phyloP scores from a whole-genome alignment of 2,113 vertebrate species.

The Eubucco bourcierii region DNA sequence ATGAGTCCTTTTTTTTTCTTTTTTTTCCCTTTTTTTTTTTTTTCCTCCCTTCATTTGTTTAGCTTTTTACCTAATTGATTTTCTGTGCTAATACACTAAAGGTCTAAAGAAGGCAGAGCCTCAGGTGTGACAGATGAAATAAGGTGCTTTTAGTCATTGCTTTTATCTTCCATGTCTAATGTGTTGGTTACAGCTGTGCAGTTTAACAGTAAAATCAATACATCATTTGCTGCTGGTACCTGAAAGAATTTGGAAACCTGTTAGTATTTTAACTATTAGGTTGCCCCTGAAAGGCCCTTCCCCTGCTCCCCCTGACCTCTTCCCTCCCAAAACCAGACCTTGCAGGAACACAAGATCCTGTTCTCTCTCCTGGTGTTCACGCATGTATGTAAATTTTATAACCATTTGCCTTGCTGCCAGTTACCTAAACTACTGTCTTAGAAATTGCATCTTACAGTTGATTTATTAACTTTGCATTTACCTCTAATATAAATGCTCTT shows the following conservation, averaged over 20 bases:
- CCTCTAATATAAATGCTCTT: neutral
- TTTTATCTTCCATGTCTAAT: constrained; percentile 83
- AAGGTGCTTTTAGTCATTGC: constrained; percentile 79
- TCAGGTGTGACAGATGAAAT: constrained; percentile 84
- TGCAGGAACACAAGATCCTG: neutral
- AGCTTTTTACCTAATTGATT: constrained; percentile 84
- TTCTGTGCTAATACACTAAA: constrained; percentile 81
- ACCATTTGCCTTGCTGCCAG: neutral
- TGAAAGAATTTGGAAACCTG: constrained; percentile 73
- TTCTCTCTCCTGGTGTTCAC: neutral
- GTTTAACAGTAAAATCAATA: constrained; percentile 83
- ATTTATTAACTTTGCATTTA: neutral
- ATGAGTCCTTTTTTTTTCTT: constrained; percentile 62
- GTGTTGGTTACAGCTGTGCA: constrained; percentile 82
- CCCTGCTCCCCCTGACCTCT: fast-evolving
- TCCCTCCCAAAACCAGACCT: neutral
- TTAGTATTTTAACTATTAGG: constrained; percentile 74
- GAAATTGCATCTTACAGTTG: neutral
- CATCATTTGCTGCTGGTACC: constrained; percentile 76
- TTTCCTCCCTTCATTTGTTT: constrained; percentile 78
- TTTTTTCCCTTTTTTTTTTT: constrained; percentile 55
- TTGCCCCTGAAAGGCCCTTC: constrained; percentile 35
- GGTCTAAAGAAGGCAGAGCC: constrained; percentile 76
- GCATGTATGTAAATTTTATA: neutral
- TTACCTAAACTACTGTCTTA: neutral